Evolutionary conservation across 2,113 vertebrate genomes (phyloP).

Genomic region (Elgaria multicarinata): DNA sequence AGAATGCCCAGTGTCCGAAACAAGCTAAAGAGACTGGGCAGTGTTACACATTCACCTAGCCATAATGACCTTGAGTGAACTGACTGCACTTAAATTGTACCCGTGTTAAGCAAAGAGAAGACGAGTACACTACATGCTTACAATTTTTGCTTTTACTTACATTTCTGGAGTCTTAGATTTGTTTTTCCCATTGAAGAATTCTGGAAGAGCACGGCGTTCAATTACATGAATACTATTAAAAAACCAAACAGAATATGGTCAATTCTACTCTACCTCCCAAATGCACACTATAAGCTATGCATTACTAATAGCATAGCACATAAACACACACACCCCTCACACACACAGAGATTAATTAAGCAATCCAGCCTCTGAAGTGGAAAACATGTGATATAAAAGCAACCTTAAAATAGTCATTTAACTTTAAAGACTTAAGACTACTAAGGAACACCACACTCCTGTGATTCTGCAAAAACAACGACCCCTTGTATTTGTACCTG

Average conservation of each 20-base stretch:
- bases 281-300: no score
- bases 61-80: not conserved
- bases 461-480: not conserved
- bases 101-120: no score
- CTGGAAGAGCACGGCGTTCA: slow-evolving; percentile 91
- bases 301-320: not conserved
- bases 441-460: no score
- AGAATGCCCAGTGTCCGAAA: not conserved
- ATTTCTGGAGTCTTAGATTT: slow-evolving; percentile 98
- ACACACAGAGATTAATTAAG: not conserved
- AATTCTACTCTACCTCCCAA: not conserved
- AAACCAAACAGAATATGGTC: not conserved
- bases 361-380: not conserved
- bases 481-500: not conserved
- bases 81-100: not conserved
- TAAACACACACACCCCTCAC: no score
- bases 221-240: slow-evolving; percentile 91
- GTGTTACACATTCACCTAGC: not conserved
- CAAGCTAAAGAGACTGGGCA: not conserved
- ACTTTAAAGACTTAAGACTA: not conserved
- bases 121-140: fast-evolving
- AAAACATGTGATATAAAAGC: not conserved
- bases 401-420: not conserved
- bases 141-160: slow-evolving; percentile 74
- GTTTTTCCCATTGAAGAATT: slow-evolving; percentile 97